Evolutionary conservation across 2,113 vertebrate genomes (phyloP), one percentile per base, ranked within the genome.

Genomic region (Castor canadensis): DNA sequence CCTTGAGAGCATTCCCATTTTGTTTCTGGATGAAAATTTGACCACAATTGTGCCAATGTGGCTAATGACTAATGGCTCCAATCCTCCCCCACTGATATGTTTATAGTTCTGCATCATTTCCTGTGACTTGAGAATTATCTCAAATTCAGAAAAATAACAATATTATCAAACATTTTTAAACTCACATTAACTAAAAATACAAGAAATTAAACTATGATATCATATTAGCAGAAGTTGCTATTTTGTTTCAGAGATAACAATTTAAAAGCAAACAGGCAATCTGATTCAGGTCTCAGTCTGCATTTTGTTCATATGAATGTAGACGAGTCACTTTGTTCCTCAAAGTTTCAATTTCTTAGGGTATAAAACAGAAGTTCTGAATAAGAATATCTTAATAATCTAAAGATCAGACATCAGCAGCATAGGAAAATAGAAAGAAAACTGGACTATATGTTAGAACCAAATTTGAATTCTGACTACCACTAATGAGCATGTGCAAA

Each of bases 31-130:
- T 91, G 32, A 73, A 91, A 91, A 91, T 76, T 32, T 87, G 86
- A 92, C 56, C 80, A 95, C 20, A 58, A 6, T 84, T 91, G 56
- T 96, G 95, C 97, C 95, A 95, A 93, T 92, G 47, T 95, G 75
- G 69, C 84, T 87, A 83, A 90, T 83, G 76, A 71, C 80, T 87
- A 83, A 93, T 56, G 32, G 58, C 52, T 71, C 80, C 84, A 80
- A 89, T 24, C 79, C 62, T 56, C 90, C 49, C 32, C 84, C 47
- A 38, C 60, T 69, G 32, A 38, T 28, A 12, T n/a, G 24, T 32
- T 24, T 88, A 22, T 79, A 49, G 8, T 52, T 60, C 58, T 90
- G 32, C 47, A 22, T 75, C 26, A 32, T 85, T 92, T 62, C 32
- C 49, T 96, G 20, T 62, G n/a, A 67, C 47, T 90, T 90, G n/a